A percentile compares a stretch with the other conserved stretches of the same genome.
Evolutionary conservation across 2,113 vertebrate genomes (phyloP).

Genomic region (Fregata magnificens): DNA sequence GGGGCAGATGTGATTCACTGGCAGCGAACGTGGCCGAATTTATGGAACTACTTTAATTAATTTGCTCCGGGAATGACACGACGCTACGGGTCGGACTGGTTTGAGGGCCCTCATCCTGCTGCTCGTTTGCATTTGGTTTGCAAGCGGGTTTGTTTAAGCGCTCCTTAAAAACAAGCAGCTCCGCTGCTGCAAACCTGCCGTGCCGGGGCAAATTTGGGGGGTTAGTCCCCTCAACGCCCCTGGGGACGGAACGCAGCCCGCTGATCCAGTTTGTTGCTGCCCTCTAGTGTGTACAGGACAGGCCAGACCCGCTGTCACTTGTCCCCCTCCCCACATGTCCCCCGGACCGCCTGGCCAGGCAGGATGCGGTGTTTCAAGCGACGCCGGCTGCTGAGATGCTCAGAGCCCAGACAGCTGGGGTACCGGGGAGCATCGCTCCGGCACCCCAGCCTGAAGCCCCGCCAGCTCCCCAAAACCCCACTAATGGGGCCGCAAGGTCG

Average conservation of each 20-base stretch:
- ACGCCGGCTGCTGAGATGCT: not conserved
- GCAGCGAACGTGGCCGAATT: not conserved
- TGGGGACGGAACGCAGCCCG: not conserved
- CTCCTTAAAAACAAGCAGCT: not conserved
- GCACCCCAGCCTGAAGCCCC: not conserved
- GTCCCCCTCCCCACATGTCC: not conserved
- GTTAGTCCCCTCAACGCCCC: rapidly evolving
- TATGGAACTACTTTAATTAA: slow-evolving; percentile 6
- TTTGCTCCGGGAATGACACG: not conserved
- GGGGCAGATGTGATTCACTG: not conserved
- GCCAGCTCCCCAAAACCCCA: not conserved
- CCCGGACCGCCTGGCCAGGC: rapidly evolving
- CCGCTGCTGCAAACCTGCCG: rapidly evolving
- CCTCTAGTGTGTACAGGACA: slow-evolving; percentile 48
- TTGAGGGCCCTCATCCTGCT: not conserved
- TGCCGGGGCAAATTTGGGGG: rapidly evolving
- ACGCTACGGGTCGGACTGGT: not conserved
- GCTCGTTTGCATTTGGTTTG: not conserved
- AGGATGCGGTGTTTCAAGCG: rapidly evolving
- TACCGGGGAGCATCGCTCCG: not conserved
- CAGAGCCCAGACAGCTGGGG: not conserved
- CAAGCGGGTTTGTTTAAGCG: not conserved
- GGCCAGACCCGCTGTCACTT: not conserved
- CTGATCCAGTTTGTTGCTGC: slow-evolving; percentile 51
- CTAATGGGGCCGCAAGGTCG: rapidly evolving